Evolutionary conservation across 2,888 invertebrate species (phyloP).

Genomic region (Brachyptera putata): DNA sequence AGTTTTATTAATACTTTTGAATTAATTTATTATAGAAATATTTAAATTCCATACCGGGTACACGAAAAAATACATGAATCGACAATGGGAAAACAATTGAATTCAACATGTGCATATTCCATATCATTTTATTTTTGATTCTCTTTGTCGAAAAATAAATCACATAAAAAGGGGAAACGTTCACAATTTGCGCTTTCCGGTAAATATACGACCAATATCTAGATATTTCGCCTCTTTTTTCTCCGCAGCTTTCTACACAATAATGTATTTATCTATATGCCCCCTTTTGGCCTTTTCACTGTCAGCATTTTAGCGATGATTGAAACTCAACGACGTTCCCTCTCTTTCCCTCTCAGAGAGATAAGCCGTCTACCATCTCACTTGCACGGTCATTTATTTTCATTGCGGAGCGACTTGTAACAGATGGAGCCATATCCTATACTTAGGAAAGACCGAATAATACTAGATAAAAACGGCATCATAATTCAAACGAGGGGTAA

Average conservation of each 20-base stretch:
- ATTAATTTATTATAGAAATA: too few relatives aligned
- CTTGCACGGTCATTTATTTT: background rate
- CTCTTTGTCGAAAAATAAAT: too few relatives aligned
- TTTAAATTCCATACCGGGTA: too few relatives aligned
- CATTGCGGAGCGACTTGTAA: slow-evolving; percentile 4
- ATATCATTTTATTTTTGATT: too few relatives aligned
- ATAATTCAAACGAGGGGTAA: too few relatives aligned
- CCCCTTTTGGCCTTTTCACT: background rate
- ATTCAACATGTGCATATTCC: too few relatives aligned
- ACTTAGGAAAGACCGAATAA: background rate
- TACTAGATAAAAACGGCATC: too few relatives aligned
- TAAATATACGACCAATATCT: background rate
- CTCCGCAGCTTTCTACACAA: background rate
- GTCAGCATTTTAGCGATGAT: slow-evolving; percentile 10
- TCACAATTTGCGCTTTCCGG: background rate
- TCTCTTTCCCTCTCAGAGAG: background rate
- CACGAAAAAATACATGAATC: too few relatives aligned
- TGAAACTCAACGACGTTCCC: background rate
- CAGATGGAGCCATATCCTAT: slow-evolving; percentile 14
- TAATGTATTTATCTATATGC: background rate
- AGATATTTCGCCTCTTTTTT: background rate
- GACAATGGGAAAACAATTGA: too few relatives aligned
- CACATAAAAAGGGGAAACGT: background rate
- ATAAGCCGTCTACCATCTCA: background rate
- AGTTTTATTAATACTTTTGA: too few relatives aligned